A percentile compares a stretch with the other conserved stretches of the same genome.
Evolutionary conservation across 2,797 vertebrate species (phyloP).

Genomic region (Gadopsis bispinosus): DNA sequence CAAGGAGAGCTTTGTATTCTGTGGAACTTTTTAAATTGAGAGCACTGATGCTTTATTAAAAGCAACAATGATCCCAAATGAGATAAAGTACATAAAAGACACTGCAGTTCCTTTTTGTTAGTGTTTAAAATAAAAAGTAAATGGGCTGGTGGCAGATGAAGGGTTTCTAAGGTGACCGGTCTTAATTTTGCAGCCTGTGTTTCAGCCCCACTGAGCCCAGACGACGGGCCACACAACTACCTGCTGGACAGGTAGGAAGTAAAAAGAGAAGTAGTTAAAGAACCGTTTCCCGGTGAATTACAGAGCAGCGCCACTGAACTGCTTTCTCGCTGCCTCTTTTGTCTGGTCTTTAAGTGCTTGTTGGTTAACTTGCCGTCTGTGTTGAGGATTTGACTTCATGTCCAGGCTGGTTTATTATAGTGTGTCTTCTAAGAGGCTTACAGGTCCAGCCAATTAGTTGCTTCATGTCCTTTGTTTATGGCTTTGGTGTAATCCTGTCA

Average conservation of each 20-base stretch:
- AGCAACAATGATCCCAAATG: conserved; percentile 55
- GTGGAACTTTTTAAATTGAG: conserved; percentile 31
- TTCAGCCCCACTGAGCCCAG: conserved; percentile 27
- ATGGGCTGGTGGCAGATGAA: conserved; percentile 4
- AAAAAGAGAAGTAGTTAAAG: neutral
- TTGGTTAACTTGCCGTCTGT: conserved; percentile 57
- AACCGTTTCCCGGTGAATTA: conserved; percentile 15
- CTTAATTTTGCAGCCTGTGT: conserved; percentile 38
- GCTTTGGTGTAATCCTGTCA: conserved; percentile 73
- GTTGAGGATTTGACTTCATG: conserved; percentile 62
- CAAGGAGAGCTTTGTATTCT: conserved; percentile 32
- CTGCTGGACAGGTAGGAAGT: conserved; percentile 81
- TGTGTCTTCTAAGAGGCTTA: conserved; percentile 73
- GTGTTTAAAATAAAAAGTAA: conserved; percentile 1
- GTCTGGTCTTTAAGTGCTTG: conserved; percentile 66
- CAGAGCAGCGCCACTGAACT: conserved; percentile 42
- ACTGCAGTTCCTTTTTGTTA: conserved; percentile 1
- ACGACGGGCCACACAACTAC: conserved; percentile 45
- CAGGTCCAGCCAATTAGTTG: conserved; percentile 68
- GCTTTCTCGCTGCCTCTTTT: conserved; percentile 55
- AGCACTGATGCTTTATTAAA: conserved; percentile 40
- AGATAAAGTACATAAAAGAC: conserved; percentile 18
- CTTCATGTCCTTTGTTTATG: conserved; percentile 74
- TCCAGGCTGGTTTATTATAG: conserved; percentile 62
- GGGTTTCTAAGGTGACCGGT: conserved; percentile 16